phyloP scores from a whole-genome alignment of 2,797 vertebrate species.

The Glossophaga mutica region DNA sequence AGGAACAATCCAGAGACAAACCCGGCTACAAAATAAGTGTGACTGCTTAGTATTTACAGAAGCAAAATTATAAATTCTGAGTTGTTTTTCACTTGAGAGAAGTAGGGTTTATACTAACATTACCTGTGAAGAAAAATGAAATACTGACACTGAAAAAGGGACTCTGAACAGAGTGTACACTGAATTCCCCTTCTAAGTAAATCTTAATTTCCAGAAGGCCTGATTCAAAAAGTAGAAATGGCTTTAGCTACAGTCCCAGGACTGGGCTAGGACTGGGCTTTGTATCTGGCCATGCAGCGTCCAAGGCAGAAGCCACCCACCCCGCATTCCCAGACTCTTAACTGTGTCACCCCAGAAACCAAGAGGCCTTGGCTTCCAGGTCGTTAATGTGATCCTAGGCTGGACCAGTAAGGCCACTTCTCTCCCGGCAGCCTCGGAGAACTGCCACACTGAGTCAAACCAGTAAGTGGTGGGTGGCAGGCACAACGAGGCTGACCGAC shows the following conservation, averaged over 20 bases:
- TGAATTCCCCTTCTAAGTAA: background rate
- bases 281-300: background rate
- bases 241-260: background rate
- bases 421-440: background rate
- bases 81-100: background rate
- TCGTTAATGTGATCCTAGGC: background rate
- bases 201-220: background rate
- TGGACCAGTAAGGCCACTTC: background rate
- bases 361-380: background rate
- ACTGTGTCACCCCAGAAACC: background rate
- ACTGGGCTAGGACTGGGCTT: background rate
- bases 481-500: background rate
- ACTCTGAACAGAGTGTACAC: background rate
- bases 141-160: background rate
- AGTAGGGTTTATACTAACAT: background rate
- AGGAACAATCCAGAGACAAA: background rate
- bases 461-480: background rate
- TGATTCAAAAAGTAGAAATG: background rate
- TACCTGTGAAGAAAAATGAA: background rate
- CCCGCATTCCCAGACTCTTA: background rate
- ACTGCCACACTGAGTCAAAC: background rate
- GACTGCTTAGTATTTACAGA: background rate
- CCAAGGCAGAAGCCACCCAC: slow-evolving; percentile 6
- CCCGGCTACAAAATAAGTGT: background rate
- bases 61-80: background rate